phyloP scores from a whole-genome alignment of 2,113 vertebrate genomes.

The Neolamprologus sp. region DNA sequence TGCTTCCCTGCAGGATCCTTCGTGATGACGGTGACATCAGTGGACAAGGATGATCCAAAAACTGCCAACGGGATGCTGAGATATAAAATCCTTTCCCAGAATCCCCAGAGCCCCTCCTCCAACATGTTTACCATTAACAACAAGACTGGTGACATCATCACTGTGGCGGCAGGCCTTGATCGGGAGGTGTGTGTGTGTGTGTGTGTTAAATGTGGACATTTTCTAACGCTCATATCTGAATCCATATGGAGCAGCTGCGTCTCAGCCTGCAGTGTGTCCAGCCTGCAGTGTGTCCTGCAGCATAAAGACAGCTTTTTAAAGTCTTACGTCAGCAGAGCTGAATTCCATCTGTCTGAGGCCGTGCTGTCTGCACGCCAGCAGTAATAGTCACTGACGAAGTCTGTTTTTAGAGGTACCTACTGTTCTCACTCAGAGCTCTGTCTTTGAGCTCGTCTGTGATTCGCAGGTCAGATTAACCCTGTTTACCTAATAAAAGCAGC shows the following conservation, averaged over 20 bases:
- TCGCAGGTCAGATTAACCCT: background rate
- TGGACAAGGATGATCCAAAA: slow-evolving; percentile 91
- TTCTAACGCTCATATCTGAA: background rate
- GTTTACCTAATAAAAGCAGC: background rate
- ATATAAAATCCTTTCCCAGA: slow-evolving; percentile 94
- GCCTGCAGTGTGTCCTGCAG: background rate
- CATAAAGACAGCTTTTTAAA: background rate
- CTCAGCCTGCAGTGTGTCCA: background rate
- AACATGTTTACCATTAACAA: slow-evolving; percentile 99
- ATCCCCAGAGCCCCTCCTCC: slow-evolving; percentile 86
- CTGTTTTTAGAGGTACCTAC: background rate
- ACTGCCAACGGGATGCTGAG: slow-evolving; percentile 90
- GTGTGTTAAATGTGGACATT: background rate
- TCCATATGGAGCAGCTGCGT: slow-evolving; percentile 11
- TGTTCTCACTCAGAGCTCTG: background rate
- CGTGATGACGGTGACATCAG: slow-evolving; percentile 92
- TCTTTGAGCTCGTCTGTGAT: background rate
- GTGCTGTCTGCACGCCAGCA: background rate
- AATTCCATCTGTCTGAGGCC: background rate
- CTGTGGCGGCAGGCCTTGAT: slow-evolving; percentile 92
- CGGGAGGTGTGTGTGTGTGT: slow-evolving; percentile 77
- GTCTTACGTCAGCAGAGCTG: background rate
- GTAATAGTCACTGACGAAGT: background rate
- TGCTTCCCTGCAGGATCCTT: slow-evolving; percentile 78
- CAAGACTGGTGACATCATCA: slow-evolving; percentile 93